Evolutionary conservation across 2,113 vertebrate species (phyloP), one percentile per base, ranked within the genome.

Genomic region (Oryzias curvinotus): DNA sequence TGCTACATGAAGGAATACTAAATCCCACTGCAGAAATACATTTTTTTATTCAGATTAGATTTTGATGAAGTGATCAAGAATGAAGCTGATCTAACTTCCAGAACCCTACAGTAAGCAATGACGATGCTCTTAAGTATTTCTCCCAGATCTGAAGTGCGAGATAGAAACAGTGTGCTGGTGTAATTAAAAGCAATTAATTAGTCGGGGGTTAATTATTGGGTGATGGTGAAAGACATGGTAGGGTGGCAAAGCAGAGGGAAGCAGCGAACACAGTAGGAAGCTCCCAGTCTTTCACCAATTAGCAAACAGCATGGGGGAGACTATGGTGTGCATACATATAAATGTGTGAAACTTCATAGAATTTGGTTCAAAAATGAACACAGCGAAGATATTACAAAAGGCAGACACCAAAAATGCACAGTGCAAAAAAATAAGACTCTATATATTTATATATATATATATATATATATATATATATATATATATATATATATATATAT

Each of bases 141-240:
- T 36, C 86, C 87, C 85, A 91, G 90, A 94, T 95, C 93, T 83
- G 68, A 83, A 91, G 90, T 93, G 94, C 94, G 94, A 90, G 92
- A 96, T 92, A 90, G 90, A 93, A 95, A 94, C 93, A 93, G 93
- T 90, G 78, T 81, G 85, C 90, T 88, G 89, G 93, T 96, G 94
- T 97, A 96, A 98, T 97, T 96, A 97, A 93, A 96, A 95, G 95
- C 94, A 94, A 95, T 96, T 97, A 96, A 98, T 98, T 98, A 98
- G 94, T 94, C 92, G 91, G 88, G 93, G 95, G 95, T 97, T 98
- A 98, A 98, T 98, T 98, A 98, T 93, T 92, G 90, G 75, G 92
- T 92, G 72, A 82, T 87, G 85, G 86, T 73, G 80, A 82, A 90
- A 88, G 85, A 83, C 78, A 81, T 91, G 81, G 77, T 81, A 78